phyloP scores from a whole-genome alignment of 2,888 invertebrate species.

The Polietes domitor region DNA sequence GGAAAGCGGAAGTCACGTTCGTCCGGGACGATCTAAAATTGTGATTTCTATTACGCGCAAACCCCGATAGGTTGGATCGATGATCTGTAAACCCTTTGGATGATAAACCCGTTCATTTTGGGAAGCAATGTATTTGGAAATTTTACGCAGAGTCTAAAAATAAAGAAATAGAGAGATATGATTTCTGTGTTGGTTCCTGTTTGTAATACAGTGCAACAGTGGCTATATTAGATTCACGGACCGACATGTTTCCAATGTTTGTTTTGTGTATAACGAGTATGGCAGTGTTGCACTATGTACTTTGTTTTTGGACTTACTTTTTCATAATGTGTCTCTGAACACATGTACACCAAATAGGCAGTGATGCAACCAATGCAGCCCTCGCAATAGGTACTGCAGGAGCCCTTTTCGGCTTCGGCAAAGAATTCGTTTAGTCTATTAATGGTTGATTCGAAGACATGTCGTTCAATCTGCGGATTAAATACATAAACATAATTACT shows the following conservation, averaged over 20 bases:
- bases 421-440: constrained; percentile 95
- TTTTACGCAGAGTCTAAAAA: constrained; percentile 93
- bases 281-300: too few relatives aligned
- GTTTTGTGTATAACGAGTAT: too few relatives aligned
- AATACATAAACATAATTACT: too few relatives aligned
- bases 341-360: constrained; percentile 97
- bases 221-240: too few relatives aligned
- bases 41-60: constrained; percentile 96
- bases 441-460: constrained; percentile 95
- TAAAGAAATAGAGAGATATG: not conserved
- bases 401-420: constrained; percentile 96
- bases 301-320: constrained; percentile 86
- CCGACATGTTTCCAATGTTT: too few relatives aligned
- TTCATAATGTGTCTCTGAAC: constrained; percentile 98
- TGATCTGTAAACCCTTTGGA: constrained; percentile 94
- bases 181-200: too few relatives aligned
- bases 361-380: constrained; percentile 98
- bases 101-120: constrained; percentile 98
- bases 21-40: constrained; percentile 91
- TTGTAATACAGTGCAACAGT: too few relatives aligned
- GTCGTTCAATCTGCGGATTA: constrained; percentile 88
- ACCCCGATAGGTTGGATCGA: constrained; percentile 97
- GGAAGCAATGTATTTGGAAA: constrained; percentile 95
- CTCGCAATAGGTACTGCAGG: constrained; percentile 96
- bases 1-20: constrained; percentile 90